These are phyloP conservation scores for Harpalus rubripes DNA, from an alignment of 2,888 invertebrate species.

Conservation along the genomic window DNA sequence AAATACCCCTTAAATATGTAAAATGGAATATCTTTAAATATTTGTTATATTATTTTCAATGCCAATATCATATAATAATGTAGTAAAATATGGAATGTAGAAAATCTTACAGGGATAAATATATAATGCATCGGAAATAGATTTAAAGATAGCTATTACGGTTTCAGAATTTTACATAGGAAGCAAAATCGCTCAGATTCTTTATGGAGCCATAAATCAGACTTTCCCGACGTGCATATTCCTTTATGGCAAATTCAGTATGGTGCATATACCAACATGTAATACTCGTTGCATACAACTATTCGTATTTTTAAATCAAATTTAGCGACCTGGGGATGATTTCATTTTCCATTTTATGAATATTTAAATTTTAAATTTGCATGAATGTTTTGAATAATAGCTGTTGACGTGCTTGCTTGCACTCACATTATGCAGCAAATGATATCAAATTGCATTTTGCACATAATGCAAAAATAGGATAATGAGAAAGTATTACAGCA, in stretches of 20 bases:
- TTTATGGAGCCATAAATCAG: constrained; percentile 55
- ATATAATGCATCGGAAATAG: constrained; percentile 48
- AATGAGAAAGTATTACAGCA: constrained; percentile 16
- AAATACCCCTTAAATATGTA: background rate
- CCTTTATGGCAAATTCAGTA: constrained; percentile 30
- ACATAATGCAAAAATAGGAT: constrained; percentile 34
- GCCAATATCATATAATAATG: background rate
- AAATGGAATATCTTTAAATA: background rate
- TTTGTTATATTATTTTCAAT: constrained; percentile 18
- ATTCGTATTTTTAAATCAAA: constrained; percentile 33
- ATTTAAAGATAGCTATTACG: constrained; percentile 55
- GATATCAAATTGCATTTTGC: constrained; percentile 42
- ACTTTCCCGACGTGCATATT: constrained; percentile 43
- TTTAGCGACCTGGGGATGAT: constrained; percentile 17
- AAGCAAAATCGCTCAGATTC: constrained; percentile 47
- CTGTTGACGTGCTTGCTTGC: constrained; percentile 32
- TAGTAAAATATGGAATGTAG: constrained; percentile 17
- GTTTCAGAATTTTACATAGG: constrained; percentile 54
- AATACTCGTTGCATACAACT: constrained; percentile 44
- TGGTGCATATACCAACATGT: background rate
- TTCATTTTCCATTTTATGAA: constrained; percentile 48
- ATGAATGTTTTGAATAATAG: constrained; percentile 51
- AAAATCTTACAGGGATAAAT: constrained; percentile 16
- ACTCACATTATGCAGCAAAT: constrained; percentile 22
- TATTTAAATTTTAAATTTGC: constrained; percentile 60